phyloP scores from a whole-genome alignment of 1,140 invertebrate species.

The Drosophila saltans region DNA sequence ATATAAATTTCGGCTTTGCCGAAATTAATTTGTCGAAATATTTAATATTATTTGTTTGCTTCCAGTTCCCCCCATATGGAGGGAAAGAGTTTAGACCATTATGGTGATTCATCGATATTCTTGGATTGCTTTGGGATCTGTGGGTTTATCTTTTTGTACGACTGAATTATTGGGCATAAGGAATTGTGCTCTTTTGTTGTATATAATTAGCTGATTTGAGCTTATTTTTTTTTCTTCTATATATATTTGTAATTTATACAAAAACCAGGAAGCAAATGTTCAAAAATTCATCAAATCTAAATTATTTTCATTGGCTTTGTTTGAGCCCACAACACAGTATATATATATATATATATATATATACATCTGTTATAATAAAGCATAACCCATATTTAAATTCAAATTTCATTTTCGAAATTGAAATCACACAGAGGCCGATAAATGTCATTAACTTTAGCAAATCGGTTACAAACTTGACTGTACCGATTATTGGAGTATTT shows the following conservation, averaged over 20 bases:
- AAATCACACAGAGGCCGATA: not conserved
- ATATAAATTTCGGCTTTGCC: too few relatives aligned
- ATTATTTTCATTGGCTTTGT: not conserved
- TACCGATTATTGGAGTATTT: not conserved
- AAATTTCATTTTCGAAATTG: too few relatives aligned
- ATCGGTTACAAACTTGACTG: not conserved
- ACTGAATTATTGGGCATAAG: not conserved
- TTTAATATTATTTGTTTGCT: too few relatives aligned
- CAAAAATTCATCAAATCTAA: too few relatives aligned
- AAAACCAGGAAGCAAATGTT: too few relatives aligned
- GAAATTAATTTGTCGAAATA: too few relatives aligned
- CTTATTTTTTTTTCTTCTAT: too few relatives aligned
- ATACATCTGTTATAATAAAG: slow-evolving; percentile 1
- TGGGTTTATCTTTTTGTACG: not conserved
- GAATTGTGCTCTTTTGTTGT: not conserved
- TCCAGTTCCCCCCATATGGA: too few relatives aligned
- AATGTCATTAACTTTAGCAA: not conserved
- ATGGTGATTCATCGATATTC: not conserved
- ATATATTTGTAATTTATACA: too few relatives aligned
- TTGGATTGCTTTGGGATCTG: not conserved
- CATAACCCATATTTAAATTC: not conserved
- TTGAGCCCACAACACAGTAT: not conserved
- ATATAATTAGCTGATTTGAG: too few relatives aligned
- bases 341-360: not conserved
- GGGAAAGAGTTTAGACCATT: too few relatives aligned